phyloP scores from a whole-genome alignment of 2,888 invertebrate species.

The Hypercompe scribonia region DNA sequence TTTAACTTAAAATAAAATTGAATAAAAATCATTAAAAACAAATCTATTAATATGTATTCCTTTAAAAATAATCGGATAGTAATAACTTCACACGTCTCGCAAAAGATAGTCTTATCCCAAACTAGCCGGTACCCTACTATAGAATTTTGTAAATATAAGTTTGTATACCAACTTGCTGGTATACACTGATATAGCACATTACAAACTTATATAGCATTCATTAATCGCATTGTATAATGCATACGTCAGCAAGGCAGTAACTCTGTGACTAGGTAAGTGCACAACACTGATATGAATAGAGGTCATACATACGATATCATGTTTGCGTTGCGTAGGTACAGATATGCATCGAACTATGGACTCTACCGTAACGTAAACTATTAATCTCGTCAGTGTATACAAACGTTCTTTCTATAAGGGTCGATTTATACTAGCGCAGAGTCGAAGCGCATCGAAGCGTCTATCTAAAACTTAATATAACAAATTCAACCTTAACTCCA shows the following conservation, averaged over 20 bases:
- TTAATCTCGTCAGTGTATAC: no score
- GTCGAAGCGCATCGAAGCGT: no score
- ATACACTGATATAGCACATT: neutral
- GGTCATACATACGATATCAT: slow-evolving; percentile 1
- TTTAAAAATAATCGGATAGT: neutral
- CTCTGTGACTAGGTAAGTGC: neutral
- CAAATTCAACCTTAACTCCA: no score
- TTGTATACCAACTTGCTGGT: neutral
- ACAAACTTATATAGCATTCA: neutral
- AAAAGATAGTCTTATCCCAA: neutral
- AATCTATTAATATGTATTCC: neutral
- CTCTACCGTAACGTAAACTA: slow-evolving; percentile 13
- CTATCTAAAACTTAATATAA: no score
- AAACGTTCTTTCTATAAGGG: no score
- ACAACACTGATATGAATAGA: neutral
- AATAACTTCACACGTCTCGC: neutral
- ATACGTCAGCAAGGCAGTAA: neutral
- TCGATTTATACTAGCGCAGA: no score
- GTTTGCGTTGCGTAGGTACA: slow-evolving; percentile 2
- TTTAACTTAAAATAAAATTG: neutral
- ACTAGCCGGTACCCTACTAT: neutral
- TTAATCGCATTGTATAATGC: neutral
- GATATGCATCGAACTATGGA: slow-evolving; percentile 6
- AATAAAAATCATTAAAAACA: neutral
- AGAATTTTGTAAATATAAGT: no score